Conservation (phyloP, 2,888 invertebrate species). For the Caenorhabditis angaria region DNA sequence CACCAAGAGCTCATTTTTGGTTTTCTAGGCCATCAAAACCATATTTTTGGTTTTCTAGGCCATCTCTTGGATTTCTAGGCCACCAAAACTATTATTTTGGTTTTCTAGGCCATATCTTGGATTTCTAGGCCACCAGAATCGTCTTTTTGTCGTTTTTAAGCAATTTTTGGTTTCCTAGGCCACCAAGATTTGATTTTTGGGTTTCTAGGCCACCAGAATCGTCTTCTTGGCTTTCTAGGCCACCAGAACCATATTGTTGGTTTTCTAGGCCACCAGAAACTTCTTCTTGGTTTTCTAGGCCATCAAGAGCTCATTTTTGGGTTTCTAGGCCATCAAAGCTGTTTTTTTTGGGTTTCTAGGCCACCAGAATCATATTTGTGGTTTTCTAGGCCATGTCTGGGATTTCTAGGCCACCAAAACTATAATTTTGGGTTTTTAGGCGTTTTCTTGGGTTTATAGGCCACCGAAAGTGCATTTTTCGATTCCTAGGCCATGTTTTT, state of each 20-base stretch:
- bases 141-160: too few species aligned
- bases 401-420: neutral
- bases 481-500: too few species aligned
- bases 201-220: neutral
- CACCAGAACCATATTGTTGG: neutral
- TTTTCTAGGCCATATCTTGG: too few species aligned
- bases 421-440: too few species aligned
- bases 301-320: neutral
- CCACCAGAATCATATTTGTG: neutral
- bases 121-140: neutral
- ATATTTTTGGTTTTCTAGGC: too few species aligned
- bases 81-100: too few species aligned
- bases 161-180: neutral
- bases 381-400: too few species aligned
- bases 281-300: neutral
- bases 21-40: too few species aligned
- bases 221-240: neutral
- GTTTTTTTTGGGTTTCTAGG: neutral
- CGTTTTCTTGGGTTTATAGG: neutral
- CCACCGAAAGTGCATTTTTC: too few species aligned
- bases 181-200: neutral
- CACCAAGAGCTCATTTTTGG: neutral
- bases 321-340: neutral
- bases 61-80: neutral
- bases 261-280: too few species aligned